Evolutionary conservation across 2,797 vertebrate genomes (phyloP), one percentile per base, ranked within the genome.

Genomic region (Catharus ustulatus): DNA sequence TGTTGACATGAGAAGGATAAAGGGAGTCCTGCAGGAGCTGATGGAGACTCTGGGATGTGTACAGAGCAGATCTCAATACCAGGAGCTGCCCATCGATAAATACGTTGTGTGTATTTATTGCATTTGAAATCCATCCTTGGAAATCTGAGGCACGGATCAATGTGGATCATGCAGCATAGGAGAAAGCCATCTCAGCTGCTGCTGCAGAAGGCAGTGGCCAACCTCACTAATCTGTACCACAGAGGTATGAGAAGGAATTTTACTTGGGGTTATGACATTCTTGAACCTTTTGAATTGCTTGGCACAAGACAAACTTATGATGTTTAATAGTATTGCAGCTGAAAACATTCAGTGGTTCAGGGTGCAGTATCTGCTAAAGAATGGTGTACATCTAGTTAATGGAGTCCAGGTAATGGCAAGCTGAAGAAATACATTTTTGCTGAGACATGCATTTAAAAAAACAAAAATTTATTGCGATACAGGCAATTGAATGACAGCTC

Each of bases 41-140:
- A 1, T 24, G 22, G 54, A 62, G n/a, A 29, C 23, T 36, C 9
- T 90, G 83, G 89, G 75, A 55, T 89, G 13, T 1, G 0, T 55
- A 42, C 40, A 66, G 48, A 69, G 27, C 3, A 0, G 29, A 48
- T 42, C 22, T n/a, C 0, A 0, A 10, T 26, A n/a, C 8, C 11
- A 17, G 72, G 38, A 89, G 61, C 68, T 81, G 55, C 23, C 42
- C n/a, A 9, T 49, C 1, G 9, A 46, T 80, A 8, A 0, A 3
- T 43, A 55, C 36, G 4, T 51, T 1, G 0, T 7, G 3, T 72
- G 43, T 43, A 75, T 77, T 20, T 58, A 27, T 11, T 69, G 43
- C 26, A 3, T 13, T 17, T n/a, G 82, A 54, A 68, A 78, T 43
- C 21, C 38, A 18, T 13, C 2, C 48, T 43, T 68, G 68, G 79